Base-by-base conservation (phyloP, 2,113 vertebrate species). In the Prunella himalayana region DNA sequence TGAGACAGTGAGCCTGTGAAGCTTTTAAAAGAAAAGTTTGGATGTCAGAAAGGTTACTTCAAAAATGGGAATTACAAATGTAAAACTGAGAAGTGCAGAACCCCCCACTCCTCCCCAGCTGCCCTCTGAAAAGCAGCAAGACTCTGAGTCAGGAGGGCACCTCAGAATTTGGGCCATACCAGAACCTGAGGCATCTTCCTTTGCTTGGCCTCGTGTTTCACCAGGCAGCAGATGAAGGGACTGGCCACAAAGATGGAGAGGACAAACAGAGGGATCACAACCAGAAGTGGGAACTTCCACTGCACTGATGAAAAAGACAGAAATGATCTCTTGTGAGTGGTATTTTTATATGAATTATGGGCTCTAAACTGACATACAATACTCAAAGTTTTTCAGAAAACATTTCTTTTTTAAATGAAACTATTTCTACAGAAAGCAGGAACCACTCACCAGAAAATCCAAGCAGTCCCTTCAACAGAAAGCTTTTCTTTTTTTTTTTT, bases 141-240 rank as follows among this genome's bases (percentile, higher is more conserved):
- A 7, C 33, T 17, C 19, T 23, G n/a, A 70, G n/a, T 9, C 42
- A 19, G 73, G 66, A 87, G 37, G 12, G 71, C 11, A 47, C 3
- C 19, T 31, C 82, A n/a, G 31, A 31, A 27, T 45, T 5, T 44
- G 69, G 64, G 69, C 65, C 79, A 1, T 97, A 97, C 97, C 97
- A 97, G 54, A 82, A 69, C 44, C 25, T 9, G 82, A 75, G 97
- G 95, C 33, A 53, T 75, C 86, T 94, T 90, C 78, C 65, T 75
- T 9, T 8, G 20, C 71, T 84, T 71, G 13, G 44, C 76, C 15
- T 42, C 78, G 5, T 54, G 66, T 54, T 82, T 96, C 79, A 88
- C n/a, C 54, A 86, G 49, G 63, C 56, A 77, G 65, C 30, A 15
- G 66, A 54, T 11, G 82, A 54, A 25, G 44, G 41, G 30, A 8